These are phyloP conservation scores for Trilocha varians DNA, from an alignment of 2,888 invertebrate species.

Conservation along the genomic window DNA sequence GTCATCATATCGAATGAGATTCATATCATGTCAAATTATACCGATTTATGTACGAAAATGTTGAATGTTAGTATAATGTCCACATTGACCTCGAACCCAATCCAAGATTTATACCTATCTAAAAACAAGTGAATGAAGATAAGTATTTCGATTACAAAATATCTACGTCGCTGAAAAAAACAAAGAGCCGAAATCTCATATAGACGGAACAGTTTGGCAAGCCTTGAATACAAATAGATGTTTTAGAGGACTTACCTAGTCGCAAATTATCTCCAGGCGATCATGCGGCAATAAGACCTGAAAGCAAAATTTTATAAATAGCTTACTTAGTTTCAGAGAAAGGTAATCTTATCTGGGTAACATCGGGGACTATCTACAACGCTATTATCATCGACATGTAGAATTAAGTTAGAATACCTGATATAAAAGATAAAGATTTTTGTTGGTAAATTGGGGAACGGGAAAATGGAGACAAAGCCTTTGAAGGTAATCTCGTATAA, in stretches of 20 bases:
- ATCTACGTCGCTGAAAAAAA: neutral
- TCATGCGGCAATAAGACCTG: constrained; percentile 57
- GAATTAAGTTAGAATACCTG: constrained; percentile 7
- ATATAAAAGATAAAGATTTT: constrained; percentile 11
- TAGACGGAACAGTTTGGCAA: constrained; percentile 15
- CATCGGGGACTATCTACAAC: constrained; percentile 12
- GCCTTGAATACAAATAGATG: constrained; percentile 55
- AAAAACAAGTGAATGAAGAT: neutral
- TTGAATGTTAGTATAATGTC: no score
- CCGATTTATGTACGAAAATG: no score
- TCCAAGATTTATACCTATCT: neutral
- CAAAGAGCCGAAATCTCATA: neutral
- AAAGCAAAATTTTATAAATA: constrained; percentile 46
- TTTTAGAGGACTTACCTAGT: constrained; percentile 54
- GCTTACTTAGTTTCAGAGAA: constrained; percentile 34
- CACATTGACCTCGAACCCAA: no score
- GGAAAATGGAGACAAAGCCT: neutral
- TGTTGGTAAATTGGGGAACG: constrained; percentile 17
- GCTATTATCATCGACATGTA: constrained; percentile 19
- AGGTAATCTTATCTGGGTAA: constrained; percentile 22
- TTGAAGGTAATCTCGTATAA: constrained; percentile 4
- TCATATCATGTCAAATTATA: no score
- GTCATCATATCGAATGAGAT: no score
- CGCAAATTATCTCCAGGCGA: constrained; percentile 57
- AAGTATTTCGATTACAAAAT: constrained; percentile 16